Evolutionary conservation across 2,797 vertebrate genomes (phyloP), one percentile per base, ranked within the genome.

Genomic region (Numenius phaeopus): DNA sequence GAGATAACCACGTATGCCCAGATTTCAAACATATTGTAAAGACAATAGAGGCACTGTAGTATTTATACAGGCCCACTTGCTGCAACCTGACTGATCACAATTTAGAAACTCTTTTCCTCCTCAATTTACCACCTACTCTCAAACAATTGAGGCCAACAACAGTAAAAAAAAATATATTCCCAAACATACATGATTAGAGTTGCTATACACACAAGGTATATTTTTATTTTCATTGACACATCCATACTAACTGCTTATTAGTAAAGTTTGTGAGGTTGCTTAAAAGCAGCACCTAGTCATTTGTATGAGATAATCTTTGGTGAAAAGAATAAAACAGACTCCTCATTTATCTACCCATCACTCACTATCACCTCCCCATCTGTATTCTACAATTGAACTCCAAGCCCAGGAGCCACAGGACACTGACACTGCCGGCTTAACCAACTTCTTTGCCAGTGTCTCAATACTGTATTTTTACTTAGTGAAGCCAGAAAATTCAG

Each of bases 1-100:
- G 18, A 65, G 54, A 30, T 19, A 49, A 52, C 14, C 0, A 1
- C 0, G 1, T 10, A 39, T 9, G 18, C 26, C 34, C 57, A 14
- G 22, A 72, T 46, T 29, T 90, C 42, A 52, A 37, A 15, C 23
- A 32, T 21, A 9, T 6, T 20, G 6, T 9, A 29, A 58, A 73
- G 47, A 62, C 39, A 91, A 54, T 0, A 30, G 27, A 47, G 7
- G 18, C 0, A 1, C 23, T 18, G 7, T 0, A 65, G 14, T 34
- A 46, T 86, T 88, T 9, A 46, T 2, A 61, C 8, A 61, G 24
- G 27, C 26, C 57, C 37, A 9, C 32, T 46, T 27, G 14, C 58
- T 61, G 23, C 40, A 65, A 4, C 24, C 22, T 52, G 39, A 83
- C 50, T 22, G 10, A 54, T 8, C 9, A 42, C 54, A 55, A 22